A percentile compares a stretch with the other conserved stretches of the same genome.
Conservation (phyloP, 1,140 invertebrate genomes). For the Leptonema lineaticorne region DNA sequence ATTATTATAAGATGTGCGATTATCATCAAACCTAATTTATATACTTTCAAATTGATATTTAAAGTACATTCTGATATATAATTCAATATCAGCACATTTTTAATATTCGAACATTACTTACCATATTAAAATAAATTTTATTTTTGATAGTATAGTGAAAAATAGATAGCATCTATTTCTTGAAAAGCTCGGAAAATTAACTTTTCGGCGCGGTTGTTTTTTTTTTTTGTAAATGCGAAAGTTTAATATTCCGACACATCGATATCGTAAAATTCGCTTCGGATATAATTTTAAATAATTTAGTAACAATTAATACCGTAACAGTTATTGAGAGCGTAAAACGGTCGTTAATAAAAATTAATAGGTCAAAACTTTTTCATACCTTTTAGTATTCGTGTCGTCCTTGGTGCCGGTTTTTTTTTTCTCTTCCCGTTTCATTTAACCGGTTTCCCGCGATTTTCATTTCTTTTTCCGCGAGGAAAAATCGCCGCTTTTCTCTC, state of each 20-base stretch:
- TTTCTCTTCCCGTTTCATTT: not conserved
- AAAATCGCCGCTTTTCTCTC: too few species aligned
- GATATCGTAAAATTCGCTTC: not conserved
- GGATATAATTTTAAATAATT: not conserved
- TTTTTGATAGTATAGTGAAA: too few species aligned
- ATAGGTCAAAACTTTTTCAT: not conserved
- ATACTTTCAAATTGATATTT: not conserved
- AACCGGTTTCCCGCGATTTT: not conserved
- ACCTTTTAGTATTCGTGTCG: not conserved
- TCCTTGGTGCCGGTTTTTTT: too few species aligned
- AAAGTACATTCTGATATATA: not conserved
- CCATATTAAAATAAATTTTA: too few species aligned
- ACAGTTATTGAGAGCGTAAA: not conserved
- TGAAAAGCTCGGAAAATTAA: too few species aligned
- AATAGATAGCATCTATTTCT: too few species aligned
- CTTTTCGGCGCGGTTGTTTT: too few species aligned
- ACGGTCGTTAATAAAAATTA: not conserved
- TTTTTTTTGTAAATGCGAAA: too few species aligned
- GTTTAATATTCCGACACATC: too few species aligned
- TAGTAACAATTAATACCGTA: not conserved
- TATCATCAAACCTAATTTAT: not conserved
- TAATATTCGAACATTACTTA: too few species aligned
- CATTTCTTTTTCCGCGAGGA: too few species aligned
- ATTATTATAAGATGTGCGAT: not conserved
- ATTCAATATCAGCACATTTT: too few species aligned